Conservation (phyloP, 2,888 invertebrate species). For the Caenorhabditis sp. region DNA sequence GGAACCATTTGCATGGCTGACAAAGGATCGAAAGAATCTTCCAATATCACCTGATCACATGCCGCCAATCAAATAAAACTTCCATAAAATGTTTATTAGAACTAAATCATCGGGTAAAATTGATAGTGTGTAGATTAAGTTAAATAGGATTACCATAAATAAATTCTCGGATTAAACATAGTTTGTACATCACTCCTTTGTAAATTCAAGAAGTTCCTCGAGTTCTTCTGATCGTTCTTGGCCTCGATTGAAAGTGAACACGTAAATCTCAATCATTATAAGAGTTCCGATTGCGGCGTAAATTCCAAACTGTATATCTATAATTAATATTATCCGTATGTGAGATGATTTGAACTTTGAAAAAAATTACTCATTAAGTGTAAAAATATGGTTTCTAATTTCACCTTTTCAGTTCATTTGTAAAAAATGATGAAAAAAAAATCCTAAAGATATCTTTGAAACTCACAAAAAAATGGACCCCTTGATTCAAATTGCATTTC, state of each 20-base stretch:
- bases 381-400: too few relatives aligned
- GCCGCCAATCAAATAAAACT: constrained; percentile 22
- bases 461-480: background rate
- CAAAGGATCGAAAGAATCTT: constrained; percentile 5
- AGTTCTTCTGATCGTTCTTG: background rate
- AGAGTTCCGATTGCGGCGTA: background rate
- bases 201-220: background rate
- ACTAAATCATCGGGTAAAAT: background rate
- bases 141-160: background rate
- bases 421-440: too few relatives aligned
- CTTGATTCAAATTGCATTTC: background rate
- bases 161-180: background rate
- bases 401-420: too few relatives aligned
- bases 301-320: background rate
- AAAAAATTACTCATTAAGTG: too few relatives aligned
- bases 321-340: background rate
- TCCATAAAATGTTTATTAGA: background rate
- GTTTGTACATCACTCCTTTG: background rate
- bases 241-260: background rate
- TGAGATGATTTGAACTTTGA: too few relatives aligned
- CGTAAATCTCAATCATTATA: background rate
- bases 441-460: too few relatives aligned
- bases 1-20: constrained; percentile 28
- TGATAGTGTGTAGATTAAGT: too few relatives aligned
- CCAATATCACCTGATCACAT: constrained; percentile 36